Evolutionary conservation across 2,888 invertebrate genomes (phyloP).

Genomic region (Argyresthia goedartella): DNA sequence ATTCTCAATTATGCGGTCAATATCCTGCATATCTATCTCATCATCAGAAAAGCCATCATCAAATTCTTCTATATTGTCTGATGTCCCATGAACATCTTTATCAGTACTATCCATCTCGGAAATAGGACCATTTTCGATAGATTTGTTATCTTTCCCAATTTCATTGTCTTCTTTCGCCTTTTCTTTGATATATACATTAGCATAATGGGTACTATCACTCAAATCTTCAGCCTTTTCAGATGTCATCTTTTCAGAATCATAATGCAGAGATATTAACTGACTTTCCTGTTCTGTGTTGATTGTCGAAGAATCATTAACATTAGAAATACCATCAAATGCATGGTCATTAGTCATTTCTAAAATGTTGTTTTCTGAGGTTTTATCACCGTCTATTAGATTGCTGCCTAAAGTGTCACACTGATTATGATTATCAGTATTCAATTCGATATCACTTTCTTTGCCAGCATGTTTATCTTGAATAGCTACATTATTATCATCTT

Average conservation of each 20-base stretch:
- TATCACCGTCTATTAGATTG: not conserved
- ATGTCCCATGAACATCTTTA: too few relatives aligned
- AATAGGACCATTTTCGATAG: too few relatives aligned
- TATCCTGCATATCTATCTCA: conserved; percentile 45
- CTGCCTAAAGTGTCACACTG: not conserved
- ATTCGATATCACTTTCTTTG: not conserved
- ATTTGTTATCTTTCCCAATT: conserved; percentile 5
- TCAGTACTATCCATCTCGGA: too few relatives aligned
- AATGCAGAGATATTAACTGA: conserved; percentile 20
- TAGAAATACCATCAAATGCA: not conserved
- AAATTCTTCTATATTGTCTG: not conserved
- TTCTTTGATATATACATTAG: too few relatives aligned
- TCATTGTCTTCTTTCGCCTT: not conserved
- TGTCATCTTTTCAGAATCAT: conserved; percentile 25
- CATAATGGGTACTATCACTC: not conserved
- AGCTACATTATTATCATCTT: not conserved
- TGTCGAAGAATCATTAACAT: not conserved
- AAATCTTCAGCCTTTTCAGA: not conserved
- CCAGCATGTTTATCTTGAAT: not conserved
- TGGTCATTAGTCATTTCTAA: not conserved
- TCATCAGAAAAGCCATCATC: conserved; percentile 39
- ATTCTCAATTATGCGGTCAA: conserved; percentile 47
- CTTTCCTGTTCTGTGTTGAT: conserved; percentile 8
- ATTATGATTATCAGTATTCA: not conserved
- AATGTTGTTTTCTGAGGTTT: not conserved